A percentile compares a stretch with the other conserved stretches of the same genome.
phyloP scores from a whole-genome alignment of 2,113 vertebrate genomes.

The Phaetusa simplex region DNA sequence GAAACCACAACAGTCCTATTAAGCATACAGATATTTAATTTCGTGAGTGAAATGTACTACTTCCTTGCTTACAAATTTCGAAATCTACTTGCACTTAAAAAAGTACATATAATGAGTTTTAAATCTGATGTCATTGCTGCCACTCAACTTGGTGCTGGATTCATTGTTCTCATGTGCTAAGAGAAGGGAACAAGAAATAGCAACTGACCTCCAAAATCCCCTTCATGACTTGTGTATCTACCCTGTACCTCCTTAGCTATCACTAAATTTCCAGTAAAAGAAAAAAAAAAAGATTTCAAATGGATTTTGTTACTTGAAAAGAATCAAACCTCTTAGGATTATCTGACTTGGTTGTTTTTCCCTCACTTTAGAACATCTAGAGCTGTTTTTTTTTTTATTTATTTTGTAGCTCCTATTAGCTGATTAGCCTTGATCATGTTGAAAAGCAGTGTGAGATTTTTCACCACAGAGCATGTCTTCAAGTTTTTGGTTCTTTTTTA shows the following conservation, averaged over 20 bases:
- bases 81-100: not conserved
- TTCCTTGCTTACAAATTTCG: not conserved
- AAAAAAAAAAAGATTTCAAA: not conserved
- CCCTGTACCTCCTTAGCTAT: not conserved
- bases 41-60: not conserved
- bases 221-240: not conserved
- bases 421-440: not conserved
- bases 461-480: not conserved
- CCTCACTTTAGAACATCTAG: not conserved
- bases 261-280: not conserved
- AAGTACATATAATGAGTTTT: not conserved
- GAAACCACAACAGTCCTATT: not conserved
- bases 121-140: not conserved
- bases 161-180: not conserved
- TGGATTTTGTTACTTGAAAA: not conserved
- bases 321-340: not conserved
- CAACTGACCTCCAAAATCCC: not conserved
- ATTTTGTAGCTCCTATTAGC: not conserved
- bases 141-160: not conserved
- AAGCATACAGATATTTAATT: not conserved
- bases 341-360: not conserved
- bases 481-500: not conserved
- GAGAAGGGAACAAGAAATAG: not conserved
- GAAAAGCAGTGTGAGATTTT: not conserved
- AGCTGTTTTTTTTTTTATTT: not conserved